Evolutionary conservation across 2,888 invertebrate species (phyloP).

Genomic region (Calameuta pallipes): DNA sequence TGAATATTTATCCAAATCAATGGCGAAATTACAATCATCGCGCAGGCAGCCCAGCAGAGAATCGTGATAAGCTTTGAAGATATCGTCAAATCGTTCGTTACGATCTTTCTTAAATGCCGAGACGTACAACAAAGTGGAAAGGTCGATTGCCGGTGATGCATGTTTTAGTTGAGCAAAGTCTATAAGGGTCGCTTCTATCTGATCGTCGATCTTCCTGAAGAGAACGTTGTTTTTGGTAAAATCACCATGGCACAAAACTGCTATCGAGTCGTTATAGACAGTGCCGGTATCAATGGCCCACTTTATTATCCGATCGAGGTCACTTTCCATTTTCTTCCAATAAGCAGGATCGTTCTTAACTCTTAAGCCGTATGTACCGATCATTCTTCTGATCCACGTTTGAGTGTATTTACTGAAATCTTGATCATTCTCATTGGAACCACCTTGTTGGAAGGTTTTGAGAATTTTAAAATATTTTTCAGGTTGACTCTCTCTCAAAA

Average conservation of each 20-base stretch:
- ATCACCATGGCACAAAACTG: slow-evolving; percentile 11
- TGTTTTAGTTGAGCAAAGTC: slow-evolving; percentile 53
- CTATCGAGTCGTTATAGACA: not conserved
- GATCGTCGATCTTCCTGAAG: slow-evolving; percentile 28
- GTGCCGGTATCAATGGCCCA: not conserved
- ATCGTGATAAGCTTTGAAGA: slow-evolving; percentile 48
- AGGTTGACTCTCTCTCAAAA: slow-evolving; percentile 4
- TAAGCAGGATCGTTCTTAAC: not conserved
- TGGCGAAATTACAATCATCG: slow-evolving; percentile 34
- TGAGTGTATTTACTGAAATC: not conserved
- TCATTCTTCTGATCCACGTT: not conserved
- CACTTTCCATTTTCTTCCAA: slow-evolving; percentile 3
- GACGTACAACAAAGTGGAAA: slow-evolving; percentile 51
- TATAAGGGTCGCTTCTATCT: slow-evolving; percentile 35
- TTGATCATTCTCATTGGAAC: not conserved
- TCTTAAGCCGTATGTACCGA: not conserved
- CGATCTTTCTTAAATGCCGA: slow-evolving; percentile 29
- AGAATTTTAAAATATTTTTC: not conserved
- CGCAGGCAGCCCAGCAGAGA: slow-evolving; percentile 35
- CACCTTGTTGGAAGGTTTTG: not conserved
- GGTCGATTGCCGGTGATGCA: slow-evolving; percentile 49
- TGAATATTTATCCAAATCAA: slow-evolving; percentile 41
- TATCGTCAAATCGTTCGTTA: slow-evolving; percentile 29
- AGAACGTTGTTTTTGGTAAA: slow-evolving; percentile 10
- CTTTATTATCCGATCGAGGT: not conserved